These are phyloP conservation scores for Hyperoodon ampullatus DNA, from an alignment of 2,113 vertebrate species.

Conservation along the genomic window DNA sequence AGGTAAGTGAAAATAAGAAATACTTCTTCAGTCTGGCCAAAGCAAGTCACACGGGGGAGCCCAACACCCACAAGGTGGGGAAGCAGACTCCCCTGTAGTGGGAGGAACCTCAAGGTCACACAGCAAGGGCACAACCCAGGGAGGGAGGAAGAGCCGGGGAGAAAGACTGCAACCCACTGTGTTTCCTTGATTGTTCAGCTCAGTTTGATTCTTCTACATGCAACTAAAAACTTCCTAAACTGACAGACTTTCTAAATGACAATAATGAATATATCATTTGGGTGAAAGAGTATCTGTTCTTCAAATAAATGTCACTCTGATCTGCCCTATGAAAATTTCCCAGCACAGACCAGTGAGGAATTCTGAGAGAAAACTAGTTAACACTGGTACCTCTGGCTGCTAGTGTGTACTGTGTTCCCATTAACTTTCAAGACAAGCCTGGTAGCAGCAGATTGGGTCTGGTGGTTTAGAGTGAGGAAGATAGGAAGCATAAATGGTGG, in stretches of 20 bases:
- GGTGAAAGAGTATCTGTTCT: not conserved
- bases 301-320: slow-evolving; percentile 13
- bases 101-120: not conserved
- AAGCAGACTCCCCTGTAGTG: not conserved
- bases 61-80: not conserved
- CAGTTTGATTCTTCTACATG: not conserved
- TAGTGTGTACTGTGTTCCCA: not conserved
- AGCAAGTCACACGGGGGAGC: not conserved
- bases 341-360: not conserved
- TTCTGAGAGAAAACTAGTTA: not conserved
- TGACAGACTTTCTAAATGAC: slow-evolving; percentile 25
- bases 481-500: not conserved
- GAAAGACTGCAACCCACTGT: not conserved
- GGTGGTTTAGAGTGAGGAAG: not conserved
- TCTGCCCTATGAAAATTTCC: not conserved
- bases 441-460: not conserved
- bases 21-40: not conserved
- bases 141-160: not conserved
- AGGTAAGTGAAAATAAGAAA: not conserved
- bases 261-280: not conserved
- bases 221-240: slow-evolving; percentile 2
- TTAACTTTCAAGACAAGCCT: not conserved
- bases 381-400: not conserved
- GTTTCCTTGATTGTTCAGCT: not conserved
- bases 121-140: not conserved